phyloP scores from a whole-genome alignment of 2,113 vertebrate species.

The Strix uralensis region DNA sequence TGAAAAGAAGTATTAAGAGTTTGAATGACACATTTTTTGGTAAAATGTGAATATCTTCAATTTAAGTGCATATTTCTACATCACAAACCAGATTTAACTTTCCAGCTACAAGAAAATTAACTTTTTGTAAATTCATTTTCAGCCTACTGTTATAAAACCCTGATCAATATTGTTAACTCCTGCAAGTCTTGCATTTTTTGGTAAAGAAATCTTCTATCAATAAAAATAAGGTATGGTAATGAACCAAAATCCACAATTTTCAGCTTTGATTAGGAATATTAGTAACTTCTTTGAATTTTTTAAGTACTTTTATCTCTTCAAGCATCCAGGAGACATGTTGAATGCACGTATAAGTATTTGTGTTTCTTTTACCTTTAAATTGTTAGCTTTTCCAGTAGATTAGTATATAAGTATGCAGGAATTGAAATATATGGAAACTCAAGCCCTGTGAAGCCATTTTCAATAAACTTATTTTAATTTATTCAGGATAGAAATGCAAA shows the following conservation, averaged over 20 bases:
- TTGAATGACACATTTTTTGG: conserved; percentile 1
- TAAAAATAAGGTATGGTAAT: not conserved
- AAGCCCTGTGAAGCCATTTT: conserved; percentile 32
- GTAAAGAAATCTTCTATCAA: not conserved
- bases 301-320: conserved; percentile 12
- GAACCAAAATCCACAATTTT: not conserved
- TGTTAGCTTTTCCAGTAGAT: conserved; percentile 45
- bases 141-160: not conserved
- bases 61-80: not conserved
- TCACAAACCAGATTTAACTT: not conserved
- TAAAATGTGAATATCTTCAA: not conserved
- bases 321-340: not conserved
- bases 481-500: conserved; percentile 64
- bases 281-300: not conserved
- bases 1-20: conserved; percentile 16
- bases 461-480: conserved; percentile 68
- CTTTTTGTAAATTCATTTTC: not conserved
- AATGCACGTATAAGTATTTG: conserved; percentile 27
- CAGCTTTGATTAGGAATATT: not conserved
- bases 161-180: not conserved
- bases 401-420: conserved; percentile 32
- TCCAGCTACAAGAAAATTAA: not conserved
- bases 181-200: not conserved
- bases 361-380: conserved; percentile 44
- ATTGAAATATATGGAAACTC: conserved; percentile 28